Conservation (phyloP, 2,888 invertebrate species). For the Drosophila recens region DNA sequence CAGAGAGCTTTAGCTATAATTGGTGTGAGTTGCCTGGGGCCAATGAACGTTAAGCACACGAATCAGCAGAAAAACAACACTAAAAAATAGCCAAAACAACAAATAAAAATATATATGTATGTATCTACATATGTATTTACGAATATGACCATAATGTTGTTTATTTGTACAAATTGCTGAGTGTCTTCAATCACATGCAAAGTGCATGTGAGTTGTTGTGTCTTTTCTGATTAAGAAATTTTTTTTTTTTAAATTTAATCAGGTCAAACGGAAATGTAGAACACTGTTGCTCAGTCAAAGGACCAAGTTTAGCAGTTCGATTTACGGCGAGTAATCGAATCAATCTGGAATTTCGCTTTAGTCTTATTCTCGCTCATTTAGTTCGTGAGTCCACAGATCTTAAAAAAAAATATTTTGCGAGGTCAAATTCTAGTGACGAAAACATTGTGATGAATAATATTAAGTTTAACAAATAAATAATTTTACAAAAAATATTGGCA, state of each 20-base stretch:
- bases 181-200: conserved; percentile 66
- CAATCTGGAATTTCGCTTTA: too few species aligned
- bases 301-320: background rate
- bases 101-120: background rate
- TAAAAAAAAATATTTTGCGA: too few species aligned
- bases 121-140: conserved; percentile 1
- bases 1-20: conserved; percentile 45
- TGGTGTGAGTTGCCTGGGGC: conserved; percentile 55
- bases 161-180: conserved; percentile 61
- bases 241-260: background rate
- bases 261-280: background rate
- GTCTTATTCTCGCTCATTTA: too few species aligned
- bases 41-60: conserved; percentile 73
- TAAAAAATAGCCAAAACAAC: conserved; percentile 43
- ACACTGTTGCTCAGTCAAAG: background rate
- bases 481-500: too few species aligned
- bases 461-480: too few species aligned
- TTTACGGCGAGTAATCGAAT: too few species aligned
- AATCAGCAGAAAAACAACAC: conserved; percentile 66
- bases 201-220: conserved; percentile 55
- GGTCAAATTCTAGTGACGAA: too few species aligned
- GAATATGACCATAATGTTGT: conserved; percentile 45
- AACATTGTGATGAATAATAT: too few species aligned
- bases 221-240: background rate
- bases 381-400: too few species aligned